Evolutionary conservation across 2,113 vertebrate genomes (phyloP), one percentile per base, ranked within the genome.

Genomic region (Psammodynastes pulverulentus): DNA sequence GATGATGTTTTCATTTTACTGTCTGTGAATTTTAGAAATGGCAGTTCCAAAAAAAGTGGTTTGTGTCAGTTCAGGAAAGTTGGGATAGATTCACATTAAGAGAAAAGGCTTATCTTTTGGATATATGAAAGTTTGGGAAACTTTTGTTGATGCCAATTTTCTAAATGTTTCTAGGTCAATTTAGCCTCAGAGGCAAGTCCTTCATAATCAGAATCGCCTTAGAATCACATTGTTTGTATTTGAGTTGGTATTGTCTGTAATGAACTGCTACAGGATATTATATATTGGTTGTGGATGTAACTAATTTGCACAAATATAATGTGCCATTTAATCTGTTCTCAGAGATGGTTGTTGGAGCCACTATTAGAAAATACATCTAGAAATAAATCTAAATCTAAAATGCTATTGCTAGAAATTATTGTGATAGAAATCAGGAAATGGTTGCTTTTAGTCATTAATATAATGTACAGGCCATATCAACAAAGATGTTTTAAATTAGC

Each of bases 401-500:
- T n/a, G n/a, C n/a, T n/a, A n/a, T n/a, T n/a, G n/a, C 7, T 43
- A 79, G 34, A 93, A 34, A 24, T 3, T 88, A 49, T 89, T 85
- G 48, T 48, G 52, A 24, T 29, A 53, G 34, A 62, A 58, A 48
- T 79, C 87, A 39, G 79, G 7, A 88, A 90, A 9, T 6, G 52
- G 19, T 91, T 93, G 88, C 15, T 90, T 94, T 86, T 89, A 79
- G 7, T 24, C 53, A 90, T 88, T 89, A 87, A 94, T 94, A 93
- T 4, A 84, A 91, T 79, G 43, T 0, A 3, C n/a, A 56, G 8
- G 23, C 34, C 15, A 49, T 86, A 49, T 49, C 43, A 34, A 15
- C 21, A 24, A 88, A 56, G 51, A 26, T 58, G n/a, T 23, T 45
- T 12, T 49, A 56, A 89, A 39, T 85, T 34, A 49, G 8, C 21